Conservation (phyloP, 2,113 vertebrate genomes). For the Nyctereutes procyonoides region DNA sequence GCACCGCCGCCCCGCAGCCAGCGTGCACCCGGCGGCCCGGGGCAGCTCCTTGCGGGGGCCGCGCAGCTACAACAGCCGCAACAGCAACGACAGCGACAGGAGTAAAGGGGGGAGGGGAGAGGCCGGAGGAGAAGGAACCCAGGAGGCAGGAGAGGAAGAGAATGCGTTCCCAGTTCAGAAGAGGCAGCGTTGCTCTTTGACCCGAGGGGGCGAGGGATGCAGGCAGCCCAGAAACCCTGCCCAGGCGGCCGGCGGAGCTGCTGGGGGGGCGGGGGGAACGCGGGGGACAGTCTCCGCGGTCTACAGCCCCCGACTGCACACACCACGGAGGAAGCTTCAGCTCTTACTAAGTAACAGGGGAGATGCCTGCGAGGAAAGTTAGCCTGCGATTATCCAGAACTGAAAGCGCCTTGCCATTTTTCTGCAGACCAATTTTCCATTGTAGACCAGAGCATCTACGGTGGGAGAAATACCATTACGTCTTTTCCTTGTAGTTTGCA, state of each 20-base stretch:
- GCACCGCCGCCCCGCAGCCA: constrained; percentile 83
- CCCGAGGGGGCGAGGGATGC: background rate
- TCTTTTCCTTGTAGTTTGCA: constrained; percentile 41
- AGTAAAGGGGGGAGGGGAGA: background rate
- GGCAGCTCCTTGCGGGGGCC: constrained; percentile 70
- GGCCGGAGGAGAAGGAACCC: background rate
- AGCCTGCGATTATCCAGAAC: background rate
- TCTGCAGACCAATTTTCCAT: background rate
- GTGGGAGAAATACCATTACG: constrained; percentile 56
- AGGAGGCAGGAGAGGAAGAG: constrained; percentile 14
- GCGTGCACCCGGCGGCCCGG: constrained; percentile 73
- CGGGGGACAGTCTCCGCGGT: background rate
- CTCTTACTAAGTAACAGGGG: background rate
- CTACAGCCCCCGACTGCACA: background rate
- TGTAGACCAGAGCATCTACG: constrained; percentile 57
- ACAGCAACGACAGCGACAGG: background rate
- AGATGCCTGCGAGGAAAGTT: constrained; percentile 38
- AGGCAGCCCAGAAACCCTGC: background rate
- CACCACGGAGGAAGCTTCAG: background rate
- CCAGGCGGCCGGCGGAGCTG: background rate
- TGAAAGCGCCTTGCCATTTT: constrained; percentile 52
- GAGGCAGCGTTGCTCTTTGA: background rate
- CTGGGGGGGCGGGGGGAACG: background rate
- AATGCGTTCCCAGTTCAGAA: background rate
- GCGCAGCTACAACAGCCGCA: constrained; percentile 6